Conservation (phyloP, 2,888 invertebrate genomes). For the Idaea dimidiata region DNA sequence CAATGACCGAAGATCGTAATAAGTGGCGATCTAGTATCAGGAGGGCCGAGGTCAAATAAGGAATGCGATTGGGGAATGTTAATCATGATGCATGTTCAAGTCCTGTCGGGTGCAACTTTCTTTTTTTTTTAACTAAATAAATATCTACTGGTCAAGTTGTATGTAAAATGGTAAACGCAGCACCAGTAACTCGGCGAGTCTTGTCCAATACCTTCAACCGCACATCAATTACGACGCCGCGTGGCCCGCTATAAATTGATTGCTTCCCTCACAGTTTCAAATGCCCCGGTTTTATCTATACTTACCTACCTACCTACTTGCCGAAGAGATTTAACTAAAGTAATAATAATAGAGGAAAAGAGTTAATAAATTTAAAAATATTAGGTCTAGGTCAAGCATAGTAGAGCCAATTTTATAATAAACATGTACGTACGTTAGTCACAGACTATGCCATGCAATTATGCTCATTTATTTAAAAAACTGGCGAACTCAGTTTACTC, state of each 20-base stretch:
- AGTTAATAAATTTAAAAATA: conserved; percentile 19
- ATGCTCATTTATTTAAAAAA: no score
- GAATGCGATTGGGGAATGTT: no score
- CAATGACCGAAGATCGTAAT: no score
- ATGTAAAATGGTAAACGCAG: conserved; percentile 41
- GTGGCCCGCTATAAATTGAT: conserved; percentile 66
- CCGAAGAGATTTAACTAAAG: conserved; percentile 11
- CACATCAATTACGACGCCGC: conserved; percentile 63
- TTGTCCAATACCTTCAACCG: conserved; percentile 39
- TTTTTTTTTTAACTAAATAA: background rate
- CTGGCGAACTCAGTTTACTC: no score
- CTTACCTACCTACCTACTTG: conserved; percentile 4
- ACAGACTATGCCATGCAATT: no score
- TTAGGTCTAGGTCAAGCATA: background rate
- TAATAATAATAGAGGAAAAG: background rate
- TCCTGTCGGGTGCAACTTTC: background rate
- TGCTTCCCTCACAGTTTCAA: conserved; percentile 52
- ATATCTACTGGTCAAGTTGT: conserved; percentile 4
- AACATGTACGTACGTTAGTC: no score
- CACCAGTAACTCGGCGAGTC: conserved; percentile 44
- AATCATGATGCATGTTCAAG: background rate
- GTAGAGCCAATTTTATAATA: no score
- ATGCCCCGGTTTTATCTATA: conserved; percentile 40
- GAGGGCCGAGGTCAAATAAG: no score
- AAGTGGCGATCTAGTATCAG: no score